Conservation (phyloP, 1,140 invertebrate genomes). For the Orussus abietinus region DNA sequence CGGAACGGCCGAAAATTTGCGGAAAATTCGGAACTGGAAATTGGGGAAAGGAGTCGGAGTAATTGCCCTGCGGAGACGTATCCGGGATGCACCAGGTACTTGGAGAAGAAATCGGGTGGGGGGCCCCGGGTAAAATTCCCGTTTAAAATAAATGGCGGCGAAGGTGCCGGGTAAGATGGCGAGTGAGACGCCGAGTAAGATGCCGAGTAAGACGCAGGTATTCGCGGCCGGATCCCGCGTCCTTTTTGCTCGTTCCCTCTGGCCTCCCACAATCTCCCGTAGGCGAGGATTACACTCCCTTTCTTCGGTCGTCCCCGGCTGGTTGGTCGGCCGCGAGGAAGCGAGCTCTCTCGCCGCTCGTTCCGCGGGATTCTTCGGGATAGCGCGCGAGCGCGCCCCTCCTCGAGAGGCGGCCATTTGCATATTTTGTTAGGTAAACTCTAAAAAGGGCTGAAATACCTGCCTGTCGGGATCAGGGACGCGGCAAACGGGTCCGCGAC, state of each 20-base stretch:
- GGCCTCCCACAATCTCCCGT: conserved; percentile 44
- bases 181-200: too few relatives aligned
- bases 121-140: too few relatives aligned
- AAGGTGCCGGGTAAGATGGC: too few relatives aligned
- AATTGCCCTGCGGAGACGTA: too few relatives aligned
- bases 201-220: too few relatives aligned
- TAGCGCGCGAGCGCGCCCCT: conserved; percentile 23
- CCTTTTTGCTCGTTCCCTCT: conserved; percentile 42
- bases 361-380: conserved; percentile 26
- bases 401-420: conserved; percentile 42
- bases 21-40: too few relatives aligned
- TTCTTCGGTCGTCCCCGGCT: conserved; percentile 14
- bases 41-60: too few relatives aligned
- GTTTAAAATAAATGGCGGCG: too few relatives aligned
- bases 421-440: conserved; percentile 43
- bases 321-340: conserved; percentile 15
- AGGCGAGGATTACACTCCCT: conserved; percentile 45
- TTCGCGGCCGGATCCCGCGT: too few relatives aligned
- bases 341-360: conserved; percentile 23
- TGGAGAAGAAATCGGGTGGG: too few relatives aligned
- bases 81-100: too few relatives aligned
- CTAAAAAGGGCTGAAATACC: conserved; percentile 24
- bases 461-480: conserved; percentile 31
- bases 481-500: conserved; percentile 28
- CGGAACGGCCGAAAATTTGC: too few relatives aligned